A percentile compares a stretch with the other conserved stretches of the same genome.
These are phyloP conservation scores for Hydrozoanthus tunicans DNA, from an alignment of 64 coral and sea anemone species.

Conservation along the genomic window DNA sequence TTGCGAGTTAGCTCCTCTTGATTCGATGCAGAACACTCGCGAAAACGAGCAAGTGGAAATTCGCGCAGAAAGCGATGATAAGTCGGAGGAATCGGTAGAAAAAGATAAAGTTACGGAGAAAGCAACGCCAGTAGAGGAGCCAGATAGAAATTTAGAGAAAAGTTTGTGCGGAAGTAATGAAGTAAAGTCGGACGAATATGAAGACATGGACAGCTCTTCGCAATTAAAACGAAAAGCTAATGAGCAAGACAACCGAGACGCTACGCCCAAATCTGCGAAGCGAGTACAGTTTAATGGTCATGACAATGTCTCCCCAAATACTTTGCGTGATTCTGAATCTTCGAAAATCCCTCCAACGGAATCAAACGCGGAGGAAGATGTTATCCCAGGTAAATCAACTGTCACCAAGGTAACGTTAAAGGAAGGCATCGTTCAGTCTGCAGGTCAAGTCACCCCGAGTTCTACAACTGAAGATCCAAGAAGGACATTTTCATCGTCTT, in stretches of 20 bases:
- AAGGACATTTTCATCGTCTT: not conserved
- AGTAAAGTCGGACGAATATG: not conserved
- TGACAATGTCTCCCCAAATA: constrained; percentile 49
- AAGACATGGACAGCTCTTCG: constrained; percentile 17
- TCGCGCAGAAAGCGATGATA: not conserved
- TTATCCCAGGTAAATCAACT: constrained; percentile 31
- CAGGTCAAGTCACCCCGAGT: constrained; percentile 26
- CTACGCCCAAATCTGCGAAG: constrained; percentile 57
- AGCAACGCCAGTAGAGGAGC: not conserved
- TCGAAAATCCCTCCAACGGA: not conserved
- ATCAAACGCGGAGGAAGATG: not conserved
- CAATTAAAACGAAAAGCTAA: constrained; percentile 11
- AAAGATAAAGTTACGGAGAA: not conserved
- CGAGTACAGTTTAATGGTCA: constrained; percentile 77
- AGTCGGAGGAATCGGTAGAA: not conserved
- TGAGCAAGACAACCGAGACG: not conserved
- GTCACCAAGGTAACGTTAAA: constrained; percentile 75
- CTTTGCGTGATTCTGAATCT: not conserved
- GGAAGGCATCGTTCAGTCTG: constrained; percentile 4
- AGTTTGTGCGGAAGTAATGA: not conserved
- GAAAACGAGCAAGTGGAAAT: not conserved
- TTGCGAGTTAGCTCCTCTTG: not conserved
- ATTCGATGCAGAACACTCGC: not conserved
- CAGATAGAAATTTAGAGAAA: not conserved
- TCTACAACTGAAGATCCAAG: not conserved